These are phyloP conservation scores for western clawed frog (Xenopus tropicalis) DNA, from an alignment of 2,113 vertebrate genomes.

Conservation along the genomic window UCB_Xtro_10.0 CM004450.2:119264001-119264500, in stretches of 20 bases:
- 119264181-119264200: too few species aligned
- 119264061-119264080: too few species aligned
- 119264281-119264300: constrained; percentile 81
- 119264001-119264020: too few species aligned
- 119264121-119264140: too few species aligned
- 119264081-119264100: too few species aligned
- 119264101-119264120: too few species aligned
- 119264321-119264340: constrained; percentile 80
- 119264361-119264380: constrained; percentile 83
- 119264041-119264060: too few species aligned
- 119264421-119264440: constrained; percentile 77
- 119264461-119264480: constrained; percentile 83
- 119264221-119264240: background rate
- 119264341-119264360: constrained; percentile 85
- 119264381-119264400: constrained; percentile 78
- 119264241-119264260: constrained; percentile 48
- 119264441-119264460: constrained; percentile 79
- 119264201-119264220: too few species aligned
- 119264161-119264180: too few species aligned
- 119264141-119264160: too few species aligned
- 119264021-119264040: too few species aligned
- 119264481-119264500: background rate
- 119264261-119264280: constrained; percentile 87
- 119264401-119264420: constrained; percentile 90
- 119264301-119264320: constrained; percentile 78